phyloP scores from a whole-genome alignment of 1,140 invertebrate genomes.

The Marisa cornuarietis region DNA sequence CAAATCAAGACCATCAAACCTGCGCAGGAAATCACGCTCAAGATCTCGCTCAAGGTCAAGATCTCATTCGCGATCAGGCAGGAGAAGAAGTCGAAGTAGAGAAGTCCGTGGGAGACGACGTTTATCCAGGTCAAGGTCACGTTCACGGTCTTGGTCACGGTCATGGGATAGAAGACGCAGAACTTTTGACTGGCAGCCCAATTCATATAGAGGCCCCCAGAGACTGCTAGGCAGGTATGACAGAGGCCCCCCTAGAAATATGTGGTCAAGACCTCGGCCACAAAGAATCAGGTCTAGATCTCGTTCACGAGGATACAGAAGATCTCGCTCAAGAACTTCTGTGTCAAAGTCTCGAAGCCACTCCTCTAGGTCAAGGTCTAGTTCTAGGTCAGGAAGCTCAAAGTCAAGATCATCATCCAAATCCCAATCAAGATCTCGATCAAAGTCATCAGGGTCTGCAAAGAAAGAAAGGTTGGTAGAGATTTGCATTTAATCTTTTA shows the following conservation, averaged over 20 bases:
- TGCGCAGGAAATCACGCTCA: conserved; percentile 8
- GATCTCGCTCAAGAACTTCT: conserved; percentile 54
- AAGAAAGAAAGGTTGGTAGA: conserved; percentile 17
- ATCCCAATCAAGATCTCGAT: conserved; percentile 20
- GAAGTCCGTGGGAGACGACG: conserved; percentile 15
- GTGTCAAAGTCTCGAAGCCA: conserved; percentile 53
- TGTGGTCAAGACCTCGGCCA: conserved; percentile 26
- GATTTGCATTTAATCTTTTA: background rate
- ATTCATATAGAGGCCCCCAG: conserved; percentile 24
- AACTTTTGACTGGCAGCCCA: conserved; percentile 13
- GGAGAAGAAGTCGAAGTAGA: conserved; percentile 20
- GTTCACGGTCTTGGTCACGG: conserved; percentile 46
- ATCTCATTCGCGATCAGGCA: conserved; percentile 28
- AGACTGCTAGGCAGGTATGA: conserved; percentile 44
- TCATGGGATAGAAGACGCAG: conserved; percentile 33
- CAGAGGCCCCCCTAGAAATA: conserved; percentile 57
- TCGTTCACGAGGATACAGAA: conserved; percentile 35
- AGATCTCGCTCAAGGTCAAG: conserved; percentile 39
- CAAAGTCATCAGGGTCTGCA: conserved; percentile 5
- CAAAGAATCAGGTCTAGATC: conserved; percentile 65
- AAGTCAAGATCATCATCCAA: conserved; percentile 46
- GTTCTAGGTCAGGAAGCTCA: conserved; percentile 41
- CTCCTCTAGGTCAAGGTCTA: conserved; percentile 38
- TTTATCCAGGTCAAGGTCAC: conserved; percentile 34
- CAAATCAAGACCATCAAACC: conserved; percentile 9